Conservation (phyloP, 2,113 vertebrate genomes). For the Protomyctophum bolini region DNA sequence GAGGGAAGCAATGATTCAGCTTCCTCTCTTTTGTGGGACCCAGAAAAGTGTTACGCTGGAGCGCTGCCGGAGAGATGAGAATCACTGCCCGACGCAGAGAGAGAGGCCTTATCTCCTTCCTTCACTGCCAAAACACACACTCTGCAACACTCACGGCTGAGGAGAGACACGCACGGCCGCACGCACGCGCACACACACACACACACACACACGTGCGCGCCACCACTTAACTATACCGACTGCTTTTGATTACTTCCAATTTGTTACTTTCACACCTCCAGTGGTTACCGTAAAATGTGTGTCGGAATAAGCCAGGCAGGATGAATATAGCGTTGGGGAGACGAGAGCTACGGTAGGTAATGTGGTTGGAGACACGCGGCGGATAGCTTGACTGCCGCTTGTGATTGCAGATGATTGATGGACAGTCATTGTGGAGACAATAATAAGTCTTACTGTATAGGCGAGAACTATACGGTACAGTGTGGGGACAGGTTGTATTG, state of each 20-base stretch:
- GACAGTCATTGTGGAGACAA: too few relatives aligned
- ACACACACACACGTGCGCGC: constrained; percentile 15
- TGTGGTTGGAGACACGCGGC: too few relatives aligned
- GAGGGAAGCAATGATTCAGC: constrained; percentile 61
- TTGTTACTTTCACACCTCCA: not conserved
- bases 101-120: constrained; percentile 50
- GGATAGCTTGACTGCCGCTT: too few relatives aligned
- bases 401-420: too few relatives aligned
- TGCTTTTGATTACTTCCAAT: constrained; percentile 17
- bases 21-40: constrained; percentile 52
- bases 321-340: too few relatives aligned
- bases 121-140: constrained; percentile 64
- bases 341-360: too few relatives aligned
- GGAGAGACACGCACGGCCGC: constrained; percentile 16
- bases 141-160: constrained; percentile 33
- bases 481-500: too few relatives aligned
- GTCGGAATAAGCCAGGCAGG: too few relatives aligned
- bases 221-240: constrained; percentile 6
- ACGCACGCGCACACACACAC: not conserved
- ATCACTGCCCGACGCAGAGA: too few relatives aligned
- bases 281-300: not conserved
- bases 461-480: too few relatives aligned
- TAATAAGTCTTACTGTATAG: too few relatives aligned
- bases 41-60: constrained; percentile 8
- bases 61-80: constrained; percentile 41